A percentile compares a stretch with the other conserved stretches of the same genome.
These are phyloP conservation scores for Phania funesta DNA, from an alignment of 2,888 invertebrate species.

Conservation along the genomic window DNA sequence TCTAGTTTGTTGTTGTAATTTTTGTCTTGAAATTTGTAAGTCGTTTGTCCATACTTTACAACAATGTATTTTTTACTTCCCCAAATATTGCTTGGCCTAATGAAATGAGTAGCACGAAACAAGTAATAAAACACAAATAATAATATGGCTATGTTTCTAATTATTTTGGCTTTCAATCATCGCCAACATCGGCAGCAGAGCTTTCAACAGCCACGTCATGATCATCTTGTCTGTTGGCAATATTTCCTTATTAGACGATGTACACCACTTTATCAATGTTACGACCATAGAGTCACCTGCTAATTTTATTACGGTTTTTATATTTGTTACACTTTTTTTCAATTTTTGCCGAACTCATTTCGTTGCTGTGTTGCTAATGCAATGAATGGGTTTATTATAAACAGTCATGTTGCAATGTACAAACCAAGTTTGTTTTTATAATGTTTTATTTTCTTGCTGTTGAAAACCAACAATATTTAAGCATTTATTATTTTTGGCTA, in stretches of 20 bases:
- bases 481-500: conserved; percentile 26
- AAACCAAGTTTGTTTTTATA: conserved; percentile 15
- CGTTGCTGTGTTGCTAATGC: background rate
- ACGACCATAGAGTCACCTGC: conserved; percentile 60
- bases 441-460: conserved; percentile 6
- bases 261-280: conserved; percentile 57
- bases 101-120: too few relatives aligned
- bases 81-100: background rate
- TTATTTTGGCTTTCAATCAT: conserved; percentile 49
- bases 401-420: conserved; percentile 39
- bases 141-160: conserved; percentile 36
- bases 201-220: background rate
- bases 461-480: conserved; percentile 11
- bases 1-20: too few relatives aligned
- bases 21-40: background rate
- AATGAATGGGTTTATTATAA: conserved; percentile 10
- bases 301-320: conserved; percentile 58
- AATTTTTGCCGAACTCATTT: conserved; percentile 18
- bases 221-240: conserved; percentile 38
- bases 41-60: background rate
- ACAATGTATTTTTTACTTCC: background rate
- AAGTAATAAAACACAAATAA: too few relatives aligned
- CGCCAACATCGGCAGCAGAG: conserved; percentile 1
- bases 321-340: conserved; percentile 45
- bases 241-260: conserved; percentile 50